phyloP scores from a whole-genome alignment of 2,113 vertebrate genomes.

The Cygnus atratus region DNA sequence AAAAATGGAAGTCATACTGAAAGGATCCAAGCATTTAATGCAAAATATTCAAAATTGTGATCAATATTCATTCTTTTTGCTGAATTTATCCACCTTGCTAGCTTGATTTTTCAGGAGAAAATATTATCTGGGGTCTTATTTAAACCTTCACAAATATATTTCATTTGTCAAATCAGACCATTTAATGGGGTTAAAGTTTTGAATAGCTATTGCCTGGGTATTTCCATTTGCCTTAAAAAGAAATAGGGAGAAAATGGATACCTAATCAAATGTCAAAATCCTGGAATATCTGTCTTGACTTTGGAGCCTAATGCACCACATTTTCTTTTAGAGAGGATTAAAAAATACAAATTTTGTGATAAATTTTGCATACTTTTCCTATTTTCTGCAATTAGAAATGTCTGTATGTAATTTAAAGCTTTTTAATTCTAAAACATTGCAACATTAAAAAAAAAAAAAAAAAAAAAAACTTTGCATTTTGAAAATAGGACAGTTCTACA shows the following conservation, averaged over 20 bases:
- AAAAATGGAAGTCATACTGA: not conserved
- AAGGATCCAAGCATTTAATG: not conserved
- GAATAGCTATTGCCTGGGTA: conserved; percentile 5
- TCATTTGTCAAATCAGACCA: not conserved
- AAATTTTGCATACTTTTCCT: not conserved
- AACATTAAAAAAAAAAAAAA: not conserved
- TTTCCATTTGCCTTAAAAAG: conserved; percentile 17
- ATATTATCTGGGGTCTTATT: not conserved
- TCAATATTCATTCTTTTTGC: not conserved
- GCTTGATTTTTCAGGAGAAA: not conserved
- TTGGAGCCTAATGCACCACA: not conserved
- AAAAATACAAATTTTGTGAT: not conserved
- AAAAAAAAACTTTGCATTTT: not conserved
- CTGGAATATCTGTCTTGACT: not conserved
- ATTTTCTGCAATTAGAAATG: not conserved
- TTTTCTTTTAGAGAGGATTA: not conserved
- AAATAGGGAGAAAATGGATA: not conserved
- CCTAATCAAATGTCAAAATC: conserved; percentile 30
- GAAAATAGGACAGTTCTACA: not conserved
- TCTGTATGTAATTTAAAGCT: not conserved
- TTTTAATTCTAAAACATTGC: not conserved
- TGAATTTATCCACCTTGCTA: not conserved
- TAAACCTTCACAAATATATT: conserved; percentile 4
- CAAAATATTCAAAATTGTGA: not conserved
- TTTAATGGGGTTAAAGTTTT: conserved; percentile 47